Conservation (phyloP, 2,888 invertebrate species). For the Asteroscopus sphinx region DNA sequence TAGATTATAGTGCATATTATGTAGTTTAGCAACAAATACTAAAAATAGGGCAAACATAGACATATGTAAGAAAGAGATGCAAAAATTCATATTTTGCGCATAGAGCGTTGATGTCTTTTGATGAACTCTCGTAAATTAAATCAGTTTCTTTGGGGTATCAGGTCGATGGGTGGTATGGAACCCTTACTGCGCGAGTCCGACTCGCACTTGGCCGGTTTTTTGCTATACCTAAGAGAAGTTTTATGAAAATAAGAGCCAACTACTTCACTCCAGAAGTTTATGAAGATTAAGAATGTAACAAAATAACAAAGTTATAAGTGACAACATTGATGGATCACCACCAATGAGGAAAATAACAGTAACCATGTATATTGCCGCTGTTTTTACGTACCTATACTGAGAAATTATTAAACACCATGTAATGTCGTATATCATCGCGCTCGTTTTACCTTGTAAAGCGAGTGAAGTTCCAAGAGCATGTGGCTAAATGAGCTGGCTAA, state of each 20-base stretch:
- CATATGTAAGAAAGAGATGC: no score
- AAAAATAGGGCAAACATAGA: no score
- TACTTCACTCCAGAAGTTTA: slow-evolving; percentile 23
- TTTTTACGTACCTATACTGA: slow-evolving; percentile 2
- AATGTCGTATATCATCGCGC: slow-evolving; percentile 6
- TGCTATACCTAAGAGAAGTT: slow-evolving; percentile 7
- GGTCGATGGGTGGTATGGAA: no score
- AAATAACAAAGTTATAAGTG: slow-evolving; percentile 37
- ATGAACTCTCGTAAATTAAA: no score
- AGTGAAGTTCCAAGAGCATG: slow-evolving; percentile 2
- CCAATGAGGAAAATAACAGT: slow-evolving; percentile 31
- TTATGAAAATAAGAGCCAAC: slow-evolving; percentile 14
- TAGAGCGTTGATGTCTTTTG: no score
- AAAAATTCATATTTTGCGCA: no score
- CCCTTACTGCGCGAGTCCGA: no score
- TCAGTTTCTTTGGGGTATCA: no score
- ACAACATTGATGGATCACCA: slow-evolving; percentile 28
- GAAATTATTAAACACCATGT: slow-evolving; percentile 19
- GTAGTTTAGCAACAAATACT: no score
- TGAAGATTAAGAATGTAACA: slow-evolving; percentile 26
- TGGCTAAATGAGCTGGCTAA: slow-evolving; percentile 11
- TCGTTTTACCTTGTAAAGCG: slow-evolving; percentile 4
- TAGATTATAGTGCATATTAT: no score
- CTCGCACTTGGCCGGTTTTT: no score
- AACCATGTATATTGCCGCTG: slow-evolving; percentile 8